Conservation (phyloP, 1,140 invertebrate species). For the Drosophila bocki region DNA sequence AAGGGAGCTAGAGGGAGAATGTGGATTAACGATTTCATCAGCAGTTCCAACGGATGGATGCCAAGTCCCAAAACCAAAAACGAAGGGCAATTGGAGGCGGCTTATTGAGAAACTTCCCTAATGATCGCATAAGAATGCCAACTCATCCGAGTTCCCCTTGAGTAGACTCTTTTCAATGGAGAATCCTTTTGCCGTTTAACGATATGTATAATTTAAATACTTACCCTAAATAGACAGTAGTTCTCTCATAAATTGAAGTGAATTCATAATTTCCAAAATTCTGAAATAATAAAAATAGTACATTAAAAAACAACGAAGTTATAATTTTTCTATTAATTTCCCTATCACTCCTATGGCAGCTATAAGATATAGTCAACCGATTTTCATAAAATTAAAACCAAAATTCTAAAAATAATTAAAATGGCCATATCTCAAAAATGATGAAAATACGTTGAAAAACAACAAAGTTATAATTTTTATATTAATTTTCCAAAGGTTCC, state of each 20-base stretch:
- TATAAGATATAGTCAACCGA: no score
- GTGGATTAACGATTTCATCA: slow-evolving; percentile 10
- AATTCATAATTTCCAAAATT: background rate
- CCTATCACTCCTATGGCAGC: no score
- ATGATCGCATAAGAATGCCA: slow-evolving; percentile 5
- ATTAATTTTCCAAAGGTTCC: no score
- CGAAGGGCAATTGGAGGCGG: background rate
- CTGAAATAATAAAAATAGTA: no score
- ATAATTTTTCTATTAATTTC: no score
- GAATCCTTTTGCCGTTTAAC: no score
- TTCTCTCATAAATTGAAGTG: background rate
- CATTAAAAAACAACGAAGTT: no score
- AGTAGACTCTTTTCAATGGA: background rate
- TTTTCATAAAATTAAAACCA: no score
- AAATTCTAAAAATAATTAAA: no score
- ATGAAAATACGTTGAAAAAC: no score
- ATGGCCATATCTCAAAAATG: no score
- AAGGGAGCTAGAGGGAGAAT: background rate
- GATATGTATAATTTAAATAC: background rate
- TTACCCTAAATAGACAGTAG: background rate
- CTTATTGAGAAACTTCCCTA: slow-evolving; percentile 1
- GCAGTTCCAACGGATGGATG: slow-evolving; percentile 1
- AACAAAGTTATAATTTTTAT: no score
- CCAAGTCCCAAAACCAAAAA: background rate
- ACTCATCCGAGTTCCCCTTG: background rate